phyloP scores from a whole-genome alignment of 2,797 vertebrate genomes.

The Synaphobranchus kaupii region DNA sequence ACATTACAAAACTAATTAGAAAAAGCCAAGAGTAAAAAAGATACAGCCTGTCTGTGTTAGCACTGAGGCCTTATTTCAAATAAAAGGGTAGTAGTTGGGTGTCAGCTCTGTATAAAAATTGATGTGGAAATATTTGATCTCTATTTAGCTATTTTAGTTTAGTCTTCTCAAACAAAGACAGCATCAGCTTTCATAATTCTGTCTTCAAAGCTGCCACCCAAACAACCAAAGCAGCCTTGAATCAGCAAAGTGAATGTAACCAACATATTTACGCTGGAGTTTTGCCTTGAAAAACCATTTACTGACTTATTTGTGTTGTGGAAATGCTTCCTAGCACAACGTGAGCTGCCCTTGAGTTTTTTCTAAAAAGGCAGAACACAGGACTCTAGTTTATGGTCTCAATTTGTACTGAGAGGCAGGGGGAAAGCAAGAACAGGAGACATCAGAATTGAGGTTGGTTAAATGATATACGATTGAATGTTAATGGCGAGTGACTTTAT shows the following conservation, averaged over 20 bases:
- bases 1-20: background rate
- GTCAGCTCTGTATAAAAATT: constrained; percentile 6
- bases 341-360: constrained; percentile 14
- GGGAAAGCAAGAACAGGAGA: background rate
- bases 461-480: background rate
- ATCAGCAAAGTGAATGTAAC: constrained; percentile 16
- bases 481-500: background rate
- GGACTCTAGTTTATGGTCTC: background rate
- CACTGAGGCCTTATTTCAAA: background rate
- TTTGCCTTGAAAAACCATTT: constrained; percentile 26
- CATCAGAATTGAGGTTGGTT: background rate
- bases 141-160: background rate
- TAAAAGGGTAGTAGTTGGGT: background rate
- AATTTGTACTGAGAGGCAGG: background rate
- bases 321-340: background rate
- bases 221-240: constrained; percentile 28
- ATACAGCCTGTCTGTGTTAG: background rate
- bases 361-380: background rate
- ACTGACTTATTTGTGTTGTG: background rate
- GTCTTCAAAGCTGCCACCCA: constrained; percentile 3
- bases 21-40: background rate
- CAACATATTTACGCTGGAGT: constrained; percentile 21
- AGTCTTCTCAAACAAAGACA: constrained; percentile 30
- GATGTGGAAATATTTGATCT: background rate
- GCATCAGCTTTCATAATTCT: constrained; percentile 23